Evolutionary conservation across 2,113 vertebrate species (phyloP), one percentile per base, ranked within the genome.

Genomic region (Glareola pratincola): DNA sequence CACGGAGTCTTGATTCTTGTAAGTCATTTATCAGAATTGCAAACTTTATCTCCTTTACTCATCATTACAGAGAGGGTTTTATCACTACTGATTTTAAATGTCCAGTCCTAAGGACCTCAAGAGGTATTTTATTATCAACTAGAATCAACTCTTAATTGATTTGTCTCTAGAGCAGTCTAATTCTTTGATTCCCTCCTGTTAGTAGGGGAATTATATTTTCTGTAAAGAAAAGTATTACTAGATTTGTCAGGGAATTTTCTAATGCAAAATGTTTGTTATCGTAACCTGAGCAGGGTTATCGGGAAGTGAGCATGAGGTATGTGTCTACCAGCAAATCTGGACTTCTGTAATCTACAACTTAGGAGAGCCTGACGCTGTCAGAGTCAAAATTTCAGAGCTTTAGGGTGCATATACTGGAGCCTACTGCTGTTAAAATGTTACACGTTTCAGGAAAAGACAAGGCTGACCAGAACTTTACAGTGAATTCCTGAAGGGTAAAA

Each of bases 41-140:
- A 80, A 60, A 63, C 63, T 88, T 59, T 5, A 17, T 84, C 57
- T 85, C 47, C 48, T 91, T 72, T n/a, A 24, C 12, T 94, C 34
- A 47, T 72, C 63, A 11, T 64, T 69, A 47, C 68, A 57, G 54
- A 56, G 48, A 17, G 43, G 62, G 24, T 69, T 90, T 83, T 77
- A 13, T 67, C 84, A 51, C 32, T 59, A 7, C 23, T 74, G 3
- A 21, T 62, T 88, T 57, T 23, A 73, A 54, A 39, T 64, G 17
- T 82, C 32, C 36, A 50, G 43, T 80, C 59, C 43, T 45, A 30
- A 88, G 32, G 89, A 89, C 39, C 76, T 94, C 60, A 66, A 22
- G n/a, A 87, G 29, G 23, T 90, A 37, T 62, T 96, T 96, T 90
- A 88, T 94, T 77, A 63, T 43, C 78, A n/a, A 51, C 59, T 80